A percentile compares a stretch with the other conserved stretches of the same genome.
Evolutionary conservation across 2,113 vertebrate species (phyloP).

Genomic region (Plotosus lineatus): DNA sequence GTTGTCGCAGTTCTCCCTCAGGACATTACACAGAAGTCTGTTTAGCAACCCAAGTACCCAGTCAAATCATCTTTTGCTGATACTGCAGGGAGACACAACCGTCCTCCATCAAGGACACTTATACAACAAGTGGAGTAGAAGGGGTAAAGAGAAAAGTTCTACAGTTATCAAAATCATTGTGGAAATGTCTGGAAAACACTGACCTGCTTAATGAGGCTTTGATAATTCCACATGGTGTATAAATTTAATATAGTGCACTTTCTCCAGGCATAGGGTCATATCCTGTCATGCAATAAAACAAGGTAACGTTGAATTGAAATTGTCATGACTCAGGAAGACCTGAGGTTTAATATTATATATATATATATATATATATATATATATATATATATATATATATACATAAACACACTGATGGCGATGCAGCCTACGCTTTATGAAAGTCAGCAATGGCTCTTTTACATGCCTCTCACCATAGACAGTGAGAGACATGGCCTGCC

Average conservation of each 20-base stretch:
- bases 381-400: no score
- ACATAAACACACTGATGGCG: no score
- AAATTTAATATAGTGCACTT: conserved; percentile 71
- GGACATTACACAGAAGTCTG: conserved; percentile 42
- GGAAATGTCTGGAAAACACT: conserved; percentile 68
- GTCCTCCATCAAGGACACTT: conserved; percentile 1
- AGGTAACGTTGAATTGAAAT: conserved; percentile 46
- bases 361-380: no score
- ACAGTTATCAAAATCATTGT: conserved; percentile 57
- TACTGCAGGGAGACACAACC: not conserved
- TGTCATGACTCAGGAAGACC: conserved; percentile 26
- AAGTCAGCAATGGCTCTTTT: no score
- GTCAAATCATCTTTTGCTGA: not conserved
- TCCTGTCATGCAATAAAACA: conserved; percentile 43
- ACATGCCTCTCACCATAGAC: no score
- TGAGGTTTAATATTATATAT: conserved; percentile 31
- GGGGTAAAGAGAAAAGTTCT: not conserved
- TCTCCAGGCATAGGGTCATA: conserved; percentile 60
- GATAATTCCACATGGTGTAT: conserved; percentile 71
- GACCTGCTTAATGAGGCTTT: conserved; percentile 68
- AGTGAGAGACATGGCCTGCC: no score
- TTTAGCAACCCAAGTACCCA: conserved; percentile 16
- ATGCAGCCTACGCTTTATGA: no score
- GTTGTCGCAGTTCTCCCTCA: conserved; percentile 24
- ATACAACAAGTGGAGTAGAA: not conserved